Evolutionary conservation across 1,140 invertebrate genomes (phyloP).

Genomic region (Gryllus bimaculatus): DNA sequence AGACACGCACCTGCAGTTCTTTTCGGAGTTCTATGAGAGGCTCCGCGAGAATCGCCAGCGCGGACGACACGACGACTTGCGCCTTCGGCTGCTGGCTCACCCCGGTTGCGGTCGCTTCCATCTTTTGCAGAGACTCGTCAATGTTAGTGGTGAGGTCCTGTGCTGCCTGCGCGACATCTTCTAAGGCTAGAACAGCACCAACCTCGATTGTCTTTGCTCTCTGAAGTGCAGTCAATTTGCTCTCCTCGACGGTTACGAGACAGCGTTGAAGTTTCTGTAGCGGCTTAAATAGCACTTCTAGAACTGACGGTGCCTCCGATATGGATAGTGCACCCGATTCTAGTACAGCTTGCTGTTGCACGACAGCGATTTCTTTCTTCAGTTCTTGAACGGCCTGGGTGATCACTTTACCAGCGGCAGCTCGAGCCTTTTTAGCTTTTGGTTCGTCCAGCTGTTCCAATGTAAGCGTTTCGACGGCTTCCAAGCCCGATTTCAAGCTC

Average conservation of each 20-base stretch:
- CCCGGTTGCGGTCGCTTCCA: no score
- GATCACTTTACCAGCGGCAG: not conserved
- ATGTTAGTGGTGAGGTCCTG: not conserved
- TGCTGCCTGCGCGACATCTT: not conserved
- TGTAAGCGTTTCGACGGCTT: not conserved
- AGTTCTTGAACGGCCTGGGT: not conserved
- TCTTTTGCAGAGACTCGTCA: no score
- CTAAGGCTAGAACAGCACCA: not conserved
- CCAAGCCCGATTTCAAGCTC: not conserved
- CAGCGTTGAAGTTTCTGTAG: not conserved
- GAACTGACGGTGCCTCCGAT: not conserved
- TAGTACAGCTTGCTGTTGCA: not conserved
- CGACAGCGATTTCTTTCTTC: not conserved
- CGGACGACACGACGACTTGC: not conserved
- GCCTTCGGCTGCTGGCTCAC: no score
- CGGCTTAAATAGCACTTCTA: not conserved
- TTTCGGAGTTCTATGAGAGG: not conserved
- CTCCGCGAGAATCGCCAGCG: not conserved
- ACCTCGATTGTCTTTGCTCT: not conserved
- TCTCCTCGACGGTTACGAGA: not conserved
- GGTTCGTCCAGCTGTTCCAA: not conserved
- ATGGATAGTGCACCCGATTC: not conserved
- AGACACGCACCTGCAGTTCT: not conserved
- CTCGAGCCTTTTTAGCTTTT: not conserved
- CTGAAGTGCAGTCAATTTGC: not conserved